phyloP scores from a whole-genome alignment of 35 echinoderm and acorn worm species.

The Apostichopus parvimensis region DNA sequence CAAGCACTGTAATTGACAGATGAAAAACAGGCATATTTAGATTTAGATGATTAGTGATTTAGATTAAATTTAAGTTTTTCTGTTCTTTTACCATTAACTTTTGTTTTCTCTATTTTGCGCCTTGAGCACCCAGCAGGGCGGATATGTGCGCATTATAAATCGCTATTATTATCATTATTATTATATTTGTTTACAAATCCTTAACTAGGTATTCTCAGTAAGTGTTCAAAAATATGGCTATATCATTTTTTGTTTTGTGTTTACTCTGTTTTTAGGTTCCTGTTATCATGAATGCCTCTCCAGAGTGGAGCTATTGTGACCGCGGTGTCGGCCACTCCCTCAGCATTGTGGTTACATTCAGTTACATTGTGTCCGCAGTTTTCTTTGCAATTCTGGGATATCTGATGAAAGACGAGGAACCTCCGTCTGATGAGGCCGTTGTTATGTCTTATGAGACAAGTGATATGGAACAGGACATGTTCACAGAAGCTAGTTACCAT shows the following conservation, averaged over 20 bases:
- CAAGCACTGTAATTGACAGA: too few species aligned
- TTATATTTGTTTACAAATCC: too few species aligned
- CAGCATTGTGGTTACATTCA: slow-evolving; percentile 23
- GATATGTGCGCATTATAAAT: too few species aligned
- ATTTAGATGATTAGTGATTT: too few species aligned
- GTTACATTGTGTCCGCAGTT: slow-evolving; percentile 32
- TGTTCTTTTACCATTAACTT: too few species aligned
- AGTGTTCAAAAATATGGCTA: neutral
- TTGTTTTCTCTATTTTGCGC: too few species aligned
- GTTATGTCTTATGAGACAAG: slow-evolving; percentile 55
- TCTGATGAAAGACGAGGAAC: slow-evolving; percentile 52
- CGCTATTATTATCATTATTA: neutral
- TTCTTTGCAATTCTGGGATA: slow-evolving; percentile 44
- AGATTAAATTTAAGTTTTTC: too few species aligned
- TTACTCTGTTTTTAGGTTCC: slow-evolving; percentile 36
- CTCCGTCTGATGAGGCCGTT: slow-evolving; percentile 41
- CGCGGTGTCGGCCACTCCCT: slow-evolving; percentile 40
- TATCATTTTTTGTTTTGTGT: neutral
- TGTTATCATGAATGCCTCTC: slow-evolving; percentile 22
- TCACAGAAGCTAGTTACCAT: too few species aligned
- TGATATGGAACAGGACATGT: slow-evolving; percentile 1
- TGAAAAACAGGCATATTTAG: too few species aligned
- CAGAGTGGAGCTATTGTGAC: slow-evolving; percentile 41
- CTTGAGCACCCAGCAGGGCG: too few species aligned
- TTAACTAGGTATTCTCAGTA: too few species aligned